These are phyloP conservation scores for Sardina pilchardus DNA, from an alignment of 2,113 vertebrate species.

Conservation along the genomic window DNA sequence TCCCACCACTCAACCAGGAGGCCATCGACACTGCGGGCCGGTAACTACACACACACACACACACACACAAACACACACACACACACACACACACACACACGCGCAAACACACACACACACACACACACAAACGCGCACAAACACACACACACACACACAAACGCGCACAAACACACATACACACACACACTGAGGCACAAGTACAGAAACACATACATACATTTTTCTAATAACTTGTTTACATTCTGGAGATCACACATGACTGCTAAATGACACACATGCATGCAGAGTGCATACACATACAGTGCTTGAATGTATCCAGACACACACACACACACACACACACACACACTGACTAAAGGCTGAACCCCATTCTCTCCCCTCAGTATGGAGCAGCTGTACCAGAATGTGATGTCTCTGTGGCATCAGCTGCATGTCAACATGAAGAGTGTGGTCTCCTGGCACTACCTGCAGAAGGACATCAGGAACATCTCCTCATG, in stretches of 20 bases:
- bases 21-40: slow-evolving; percentile 87
- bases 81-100: not conserved
- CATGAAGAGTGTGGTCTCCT: slow-evolving; percentile 95
- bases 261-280: too few relatives aligned
- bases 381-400: slow-evolving; percentile 89
- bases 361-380: not conserved
- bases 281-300: not conserved
- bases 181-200: too few relatives aligned
- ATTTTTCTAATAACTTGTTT: too few relatives aligned
- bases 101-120: not conserved
- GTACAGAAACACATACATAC: too few relatives aligned
- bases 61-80: not conserved
- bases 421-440: slow-evolving; percentile 97
- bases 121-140: not conserved
- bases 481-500: slow-evolving; percentile 82
- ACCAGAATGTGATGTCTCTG: slow-evolving; percentile 96
- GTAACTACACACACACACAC: slow-evolving; percentile 59
- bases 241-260: too few relatives aligned
- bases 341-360: not conserved
- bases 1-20: slow-evolving; percentile 91
- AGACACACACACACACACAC: not conserved
- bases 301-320: not conserved
- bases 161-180: not conserved
- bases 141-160: not conserved
- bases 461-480: slow-evolving; percentile 93